Conservation (phyloP, 2,113 vertebrate genomes). For the Anguilla japonica region DNA sequence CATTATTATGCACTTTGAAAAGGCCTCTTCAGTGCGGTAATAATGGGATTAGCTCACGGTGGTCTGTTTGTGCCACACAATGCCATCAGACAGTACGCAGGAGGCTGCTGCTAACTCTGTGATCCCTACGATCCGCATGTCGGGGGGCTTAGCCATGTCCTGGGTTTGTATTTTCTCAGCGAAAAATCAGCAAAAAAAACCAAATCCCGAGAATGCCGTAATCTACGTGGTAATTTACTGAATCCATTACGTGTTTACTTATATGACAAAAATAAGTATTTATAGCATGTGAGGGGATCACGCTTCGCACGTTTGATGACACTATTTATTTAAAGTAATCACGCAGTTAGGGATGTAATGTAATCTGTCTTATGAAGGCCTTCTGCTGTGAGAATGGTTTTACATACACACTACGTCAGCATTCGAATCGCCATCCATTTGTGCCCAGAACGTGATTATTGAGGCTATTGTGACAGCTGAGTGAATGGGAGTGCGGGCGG, state of each 20-base stretch:
- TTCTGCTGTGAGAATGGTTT: not conserved
- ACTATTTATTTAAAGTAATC: too few relatives aligned
- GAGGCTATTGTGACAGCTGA: too few relatives aligned
- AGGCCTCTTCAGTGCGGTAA: not conserved
- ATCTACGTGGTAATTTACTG: not conserved
- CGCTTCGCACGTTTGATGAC: not conserved
- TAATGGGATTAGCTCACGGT: not conserved
- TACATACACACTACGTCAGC: too few relatives aligned
- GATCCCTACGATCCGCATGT: not conserved
- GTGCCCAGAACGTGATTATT: too few relatives aligned
- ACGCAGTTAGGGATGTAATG: too few relatives aligned
- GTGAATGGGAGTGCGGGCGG: too few relatives aligned
- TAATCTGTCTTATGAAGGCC: not conserved
- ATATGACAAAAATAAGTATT: not conserved
- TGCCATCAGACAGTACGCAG: not conserved
- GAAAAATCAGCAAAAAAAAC: too few relatives aligned
- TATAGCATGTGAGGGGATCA: not conserved
- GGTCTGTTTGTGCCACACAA: not conserved
- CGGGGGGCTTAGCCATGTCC: not conserved
- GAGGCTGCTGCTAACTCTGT: not conserved
- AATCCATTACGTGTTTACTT: not conserved
- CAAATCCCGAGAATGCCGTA: not conserved
- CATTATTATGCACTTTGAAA: not conserved
- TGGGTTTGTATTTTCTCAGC: not conserved
- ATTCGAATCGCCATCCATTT: too few relatives aligned